These are phyloP conservation scores for Lepisosteus osseus DNA, from an alignment of 2,113 vertebrate species.

Conservation along the genomic window DNA sequence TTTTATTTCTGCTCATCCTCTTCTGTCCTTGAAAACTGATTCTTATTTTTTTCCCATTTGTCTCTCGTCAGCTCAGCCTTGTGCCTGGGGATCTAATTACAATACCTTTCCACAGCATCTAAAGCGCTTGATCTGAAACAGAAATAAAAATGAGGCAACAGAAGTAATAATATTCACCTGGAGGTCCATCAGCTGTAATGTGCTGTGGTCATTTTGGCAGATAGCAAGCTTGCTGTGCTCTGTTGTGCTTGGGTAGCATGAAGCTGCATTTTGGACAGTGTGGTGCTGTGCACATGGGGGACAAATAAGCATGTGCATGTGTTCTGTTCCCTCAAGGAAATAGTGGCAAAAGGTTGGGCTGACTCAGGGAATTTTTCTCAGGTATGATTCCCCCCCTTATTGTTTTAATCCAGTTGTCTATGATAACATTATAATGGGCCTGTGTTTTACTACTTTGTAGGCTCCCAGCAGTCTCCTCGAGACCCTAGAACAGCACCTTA, in stretches of 20 bases:
- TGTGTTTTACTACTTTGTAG: constrained; percentile 53
- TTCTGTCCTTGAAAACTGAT: background rate
- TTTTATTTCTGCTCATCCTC: background rate
- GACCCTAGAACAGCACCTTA: constrained; percentile 95
- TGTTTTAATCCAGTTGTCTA: background rate
- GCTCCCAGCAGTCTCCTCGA: constrained; percentile 97
- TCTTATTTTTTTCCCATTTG: background rate
- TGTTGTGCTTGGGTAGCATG: constrained; percentile 37
- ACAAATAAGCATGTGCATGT: constrained; percentile 20
- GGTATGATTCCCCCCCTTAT: background rate
- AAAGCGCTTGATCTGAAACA: background rate
- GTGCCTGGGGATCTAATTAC: background rate
- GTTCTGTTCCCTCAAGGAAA: background rate
- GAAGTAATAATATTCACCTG: no score
- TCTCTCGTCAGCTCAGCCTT: background rate
- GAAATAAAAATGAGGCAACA: background rate
- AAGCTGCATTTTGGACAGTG: constrained; percentile 33
- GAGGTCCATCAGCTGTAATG: background rate
- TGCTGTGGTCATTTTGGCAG: background rate
- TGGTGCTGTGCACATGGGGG: background rate
- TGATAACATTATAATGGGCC: background rate
- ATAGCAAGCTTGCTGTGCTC: constrained; percentile 19
- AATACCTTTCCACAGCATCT: background rate
- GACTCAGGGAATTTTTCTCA: background rate
- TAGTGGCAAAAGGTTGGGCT: constrained; percentile 3